Evolutionary conservation across 2,888 invertebrate genomes (phyloP), one percentile per base, ranked within the genome.

Genomic region (Anticlea derivata): DNA sequence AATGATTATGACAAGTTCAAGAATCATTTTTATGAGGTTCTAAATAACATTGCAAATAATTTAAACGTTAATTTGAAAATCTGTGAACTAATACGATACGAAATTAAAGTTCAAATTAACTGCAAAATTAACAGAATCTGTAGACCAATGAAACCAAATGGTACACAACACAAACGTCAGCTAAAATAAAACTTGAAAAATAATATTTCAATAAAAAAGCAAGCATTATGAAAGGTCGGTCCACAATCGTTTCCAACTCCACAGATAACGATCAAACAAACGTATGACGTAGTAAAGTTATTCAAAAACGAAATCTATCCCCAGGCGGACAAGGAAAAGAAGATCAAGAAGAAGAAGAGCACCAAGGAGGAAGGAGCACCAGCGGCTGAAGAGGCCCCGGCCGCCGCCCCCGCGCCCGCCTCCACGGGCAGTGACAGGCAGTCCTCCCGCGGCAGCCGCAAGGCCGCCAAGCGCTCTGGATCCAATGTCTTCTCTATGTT

Each of bases 401-500:
- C 51, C 68, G 92, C 93, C 31, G 83, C 92, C 48, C 92, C 94
- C 65, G 93, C 94, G 70, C 92, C 93, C 68, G 90, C 92, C 59
- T 84, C 92, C 59, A 84, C 92, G 65, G 92, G 93, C 4, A 17
- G 17, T 60, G 93, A 93, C 69, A 91, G 96, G 79, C 94, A 94
- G 73, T 95, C 96, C 64, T 95, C 96, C 75, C 95, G 96, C 70
- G 95, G 96, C 70, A 96, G 96, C 86, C 94, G 93, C 83, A 91
- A 93, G 84, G 95, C 95, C 74, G 95, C 95, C 73, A 97, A 97
- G 92, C 94, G 97, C 84, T 94, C 96, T 82, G 97, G 97, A 73
- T 97, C 97, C 92, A 97, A 97, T 92, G 97, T 98, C 86, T 98
- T 98, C 94, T 97, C 97, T 81, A 97, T 97, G 96, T 98, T 98